These are phyloP conservation scores for Drosophila melanosoma DNA, from an alignment of 2,888 invertebrate genomes.

Conservation along the genomic window DNA sequence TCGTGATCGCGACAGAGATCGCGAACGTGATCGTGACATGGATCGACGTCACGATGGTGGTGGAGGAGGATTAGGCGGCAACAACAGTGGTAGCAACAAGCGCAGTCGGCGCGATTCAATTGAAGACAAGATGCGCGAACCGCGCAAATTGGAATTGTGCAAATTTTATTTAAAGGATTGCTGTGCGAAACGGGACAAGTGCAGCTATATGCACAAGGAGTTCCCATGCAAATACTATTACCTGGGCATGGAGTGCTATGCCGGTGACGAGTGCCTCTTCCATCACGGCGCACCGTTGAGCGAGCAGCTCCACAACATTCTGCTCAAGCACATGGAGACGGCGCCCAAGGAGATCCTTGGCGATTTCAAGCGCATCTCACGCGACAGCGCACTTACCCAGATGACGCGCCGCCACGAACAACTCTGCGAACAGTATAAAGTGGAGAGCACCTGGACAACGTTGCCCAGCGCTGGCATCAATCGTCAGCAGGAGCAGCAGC, in stretches of 20 bases:
- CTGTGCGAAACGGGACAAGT: slow-evolving; percentile 97
- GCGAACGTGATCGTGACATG: slow-evolving; percentile 82
- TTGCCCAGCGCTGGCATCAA: slow-evolving; percentile 48
- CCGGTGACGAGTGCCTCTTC: slow-evolving; percentile 95
- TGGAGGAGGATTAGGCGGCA: slow-evolving; percentile 65
- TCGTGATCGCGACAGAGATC: slow-evolving; percentile 59
- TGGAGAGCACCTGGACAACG: slow-evolving; percentile 79
- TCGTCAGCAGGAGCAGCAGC: slow-evolving; percentile 52
- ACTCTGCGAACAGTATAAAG: slow-evolving; percentile 85
- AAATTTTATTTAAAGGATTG: slow-evolving; percentile 98
- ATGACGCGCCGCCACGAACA: slow-evolving; percentile 86
- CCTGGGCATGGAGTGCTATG: slow-evolving; percentile 94
- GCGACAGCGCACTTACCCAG: slow-evolving; percentile 89
- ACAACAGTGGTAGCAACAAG: slow-evolving; percentile 69
- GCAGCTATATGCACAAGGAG: slow-evolving; percentile 97
- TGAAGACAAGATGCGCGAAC: slow-evolving; percentile 88
- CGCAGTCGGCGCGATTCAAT: slow-evolving; percentile 87
- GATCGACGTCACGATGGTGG: slow-evolving; percentile 86
- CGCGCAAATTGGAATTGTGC: slow-evolving; percentile 96
- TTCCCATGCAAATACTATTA: slow-evolving; percentile 99
- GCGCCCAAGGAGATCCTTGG: slow-evolving; percentile 96
- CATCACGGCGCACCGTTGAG: slow-evolving; percentile 95
- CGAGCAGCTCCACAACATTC: slow-evolving; percentile 89
- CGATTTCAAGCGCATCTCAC: slow-evolving; percentile 93
- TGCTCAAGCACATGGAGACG: slow-evolving; percentile 92